phyloP scores from a whole-genome alignment of 2,888 invertebrate species.

The Drosophila robusta region DNA sequence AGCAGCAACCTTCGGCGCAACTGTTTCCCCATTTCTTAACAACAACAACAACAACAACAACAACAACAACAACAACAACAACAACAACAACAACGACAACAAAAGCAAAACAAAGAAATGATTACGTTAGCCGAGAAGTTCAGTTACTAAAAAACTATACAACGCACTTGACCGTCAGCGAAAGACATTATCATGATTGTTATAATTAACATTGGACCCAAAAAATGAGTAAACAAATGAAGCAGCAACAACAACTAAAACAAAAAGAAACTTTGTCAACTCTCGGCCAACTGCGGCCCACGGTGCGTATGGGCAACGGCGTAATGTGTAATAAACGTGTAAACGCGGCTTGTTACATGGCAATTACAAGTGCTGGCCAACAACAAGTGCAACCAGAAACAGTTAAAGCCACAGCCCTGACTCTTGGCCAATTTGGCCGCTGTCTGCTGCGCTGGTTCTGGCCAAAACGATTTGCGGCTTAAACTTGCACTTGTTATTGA shows the following conservation, averaged over 20 bases:
- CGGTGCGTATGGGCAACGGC: conserved; percentile 58
- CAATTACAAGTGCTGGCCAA: conserved; percentile 37
- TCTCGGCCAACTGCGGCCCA: conserved; percentile 32
- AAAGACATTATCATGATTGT: conserved; percentile 58
- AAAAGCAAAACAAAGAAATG: conserved; percentile 21
- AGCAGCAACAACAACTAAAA: neutral
- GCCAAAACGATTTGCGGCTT: neutral
- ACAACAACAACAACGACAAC: conserved; percentile 15
- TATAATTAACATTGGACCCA: conserved; percentile 51
- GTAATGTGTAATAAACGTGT: conserved; percentile 38
- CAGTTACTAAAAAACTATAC: conserved; percentile 34
- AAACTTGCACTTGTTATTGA: conserved; percentile 24
- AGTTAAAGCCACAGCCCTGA: conserved; percentile 28
- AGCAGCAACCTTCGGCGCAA: conserved; percentile 56
- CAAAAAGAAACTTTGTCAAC: conserved; percentile 35
- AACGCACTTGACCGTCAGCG: conserved; percentile 58
- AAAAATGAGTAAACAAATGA: conserved; percentile 13
- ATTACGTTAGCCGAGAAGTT: conserved; percentile 39
- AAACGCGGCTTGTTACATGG: conserved; percentile 38
- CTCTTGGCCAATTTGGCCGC: conserved; percentile 4
- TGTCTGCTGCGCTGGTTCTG: no score
- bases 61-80: conserved; percentile 27
- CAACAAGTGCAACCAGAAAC: conserved; percentile 13
- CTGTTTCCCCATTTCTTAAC: conserved; percentile 70
- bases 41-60: conserved; percentile 1